Evolutionary conservation across 35 echinoderm and acorn worm genomes (phyloP).

Genomic region (Acanthaster planci): DNA sequence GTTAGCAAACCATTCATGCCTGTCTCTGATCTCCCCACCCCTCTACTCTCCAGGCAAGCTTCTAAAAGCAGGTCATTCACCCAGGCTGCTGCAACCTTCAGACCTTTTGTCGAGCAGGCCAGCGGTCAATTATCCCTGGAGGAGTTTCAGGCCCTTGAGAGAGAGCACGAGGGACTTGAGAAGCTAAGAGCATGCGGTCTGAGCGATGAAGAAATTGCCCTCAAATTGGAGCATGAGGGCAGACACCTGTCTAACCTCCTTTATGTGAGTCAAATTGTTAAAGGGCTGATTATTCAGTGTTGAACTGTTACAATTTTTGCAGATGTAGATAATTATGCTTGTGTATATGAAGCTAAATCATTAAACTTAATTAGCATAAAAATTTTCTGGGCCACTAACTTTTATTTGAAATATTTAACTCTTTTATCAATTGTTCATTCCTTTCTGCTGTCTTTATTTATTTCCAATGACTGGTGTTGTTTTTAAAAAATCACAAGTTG

Average conservation of each 20-base stretch:
- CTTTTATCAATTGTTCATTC: too few species aligned
- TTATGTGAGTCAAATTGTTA: background rate
- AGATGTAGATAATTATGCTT: too few species aligned
- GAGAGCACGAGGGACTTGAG: background rate
- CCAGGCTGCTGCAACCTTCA: background rate
- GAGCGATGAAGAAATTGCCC: background rate
- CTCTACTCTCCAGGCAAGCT: too few species aligned
- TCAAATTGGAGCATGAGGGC: constrained; percentile 17
- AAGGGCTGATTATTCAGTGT: background rate
- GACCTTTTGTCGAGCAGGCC: background rate
- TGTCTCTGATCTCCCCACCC: too few species aligned
- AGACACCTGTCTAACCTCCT: background rate
- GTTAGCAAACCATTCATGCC: too few species aligned
- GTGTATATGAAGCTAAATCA: too few species aligned
- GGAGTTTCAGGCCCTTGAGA: constrained; percentile 2
- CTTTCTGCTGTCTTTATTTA: too few species aligned
- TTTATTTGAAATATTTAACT: too few species aligned
- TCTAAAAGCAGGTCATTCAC: background rate
- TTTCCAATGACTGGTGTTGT: too few species aligned
- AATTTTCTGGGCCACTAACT: too few species aligned
- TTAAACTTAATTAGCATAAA: too few species aligned
- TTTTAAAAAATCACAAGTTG: too few species aligned
- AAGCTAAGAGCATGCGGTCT: background rate
- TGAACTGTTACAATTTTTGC: background rate
- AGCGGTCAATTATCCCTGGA: constrained; percentile 14